Evolutionary conservation across 2,797 vertebrate species (phyloP).

Genomic region (Chrysolophus pictus): DNA sequence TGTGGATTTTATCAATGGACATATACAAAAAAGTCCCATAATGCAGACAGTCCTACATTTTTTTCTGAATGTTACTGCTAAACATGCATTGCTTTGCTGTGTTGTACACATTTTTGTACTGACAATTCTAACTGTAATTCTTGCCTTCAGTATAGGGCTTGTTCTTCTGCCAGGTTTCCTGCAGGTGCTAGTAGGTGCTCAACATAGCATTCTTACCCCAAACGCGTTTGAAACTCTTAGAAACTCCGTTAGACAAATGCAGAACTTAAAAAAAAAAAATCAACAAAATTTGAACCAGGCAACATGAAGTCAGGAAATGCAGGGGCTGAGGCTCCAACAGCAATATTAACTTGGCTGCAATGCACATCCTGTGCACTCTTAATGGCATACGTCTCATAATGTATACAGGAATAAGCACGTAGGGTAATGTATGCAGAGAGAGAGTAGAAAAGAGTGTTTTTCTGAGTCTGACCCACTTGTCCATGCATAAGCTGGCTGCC

Average conservation of each 20-base stretch:
- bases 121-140: background rate
- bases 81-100: background rate
- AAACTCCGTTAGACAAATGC: background rate
- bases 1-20: background rate
- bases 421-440: constrained; percentile 6
- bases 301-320: constrained; percentile 36
- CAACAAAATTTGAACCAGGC: background rate
- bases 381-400: constrained; percentile 14
- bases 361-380: constrained; percentile 52
- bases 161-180: background rate
- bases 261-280: background rate
- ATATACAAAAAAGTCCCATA: background rate
- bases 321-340: constrained; percentile 50
- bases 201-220: background rate
- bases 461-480: background rate
- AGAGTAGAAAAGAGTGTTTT: background rate
- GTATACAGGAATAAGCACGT: constrained; percentile 49
- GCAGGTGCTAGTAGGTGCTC: background rate
- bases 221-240: background rate
- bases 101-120: background rate
- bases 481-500: background rate
- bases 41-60: background rate
- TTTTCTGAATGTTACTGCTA: background rate
- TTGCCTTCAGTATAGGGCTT: background rate
- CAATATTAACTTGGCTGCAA: constrained; percentile 62